Conservation (phyloP, 2,113 vertebrate genomes). For the Trochalopteron elliotii region DNA sequence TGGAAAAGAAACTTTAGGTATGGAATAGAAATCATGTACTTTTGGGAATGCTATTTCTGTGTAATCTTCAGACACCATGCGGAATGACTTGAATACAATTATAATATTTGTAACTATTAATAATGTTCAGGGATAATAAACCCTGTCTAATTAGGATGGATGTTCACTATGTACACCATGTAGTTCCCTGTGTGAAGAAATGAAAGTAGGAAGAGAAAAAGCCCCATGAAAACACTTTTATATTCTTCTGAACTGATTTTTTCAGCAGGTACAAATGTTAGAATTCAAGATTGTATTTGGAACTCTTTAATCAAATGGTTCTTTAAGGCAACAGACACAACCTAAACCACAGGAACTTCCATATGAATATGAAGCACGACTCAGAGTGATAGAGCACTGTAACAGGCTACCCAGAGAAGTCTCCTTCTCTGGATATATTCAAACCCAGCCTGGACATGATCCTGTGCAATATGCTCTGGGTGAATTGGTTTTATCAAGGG, state of each 20-base stretch:
- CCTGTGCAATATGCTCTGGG: neutral
- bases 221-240: accelerated
- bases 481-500: neutral
- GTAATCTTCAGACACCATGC: neutral
- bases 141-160: accelerated
- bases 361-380: neutral
- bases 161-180: neutral
- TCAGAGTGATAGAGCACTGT: neutral
- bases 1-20: neutral
- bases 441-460: neutral
- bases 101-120: neutral
- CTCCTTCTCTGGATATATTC: no score
- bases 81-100: neutral
- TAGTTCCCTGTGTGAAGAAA: neutral
- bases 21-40: neutral
- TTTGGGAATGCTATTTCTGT: neutral
- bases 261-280: neutral
- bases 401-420: neutral
- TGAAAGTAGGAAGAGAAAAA: neutral
- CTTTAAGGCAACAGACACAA: neutral
- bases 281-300: neutral
- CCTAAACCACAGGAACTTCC: neutral
- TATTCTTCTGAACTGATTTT: neutral
- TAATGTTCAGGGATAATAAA: neutral
- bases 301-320: neutral